Evolutionary conservation across 2,888 invertebrate genomes (phyloP).

Genomic region (Hypercompe scribonia): DNA sequence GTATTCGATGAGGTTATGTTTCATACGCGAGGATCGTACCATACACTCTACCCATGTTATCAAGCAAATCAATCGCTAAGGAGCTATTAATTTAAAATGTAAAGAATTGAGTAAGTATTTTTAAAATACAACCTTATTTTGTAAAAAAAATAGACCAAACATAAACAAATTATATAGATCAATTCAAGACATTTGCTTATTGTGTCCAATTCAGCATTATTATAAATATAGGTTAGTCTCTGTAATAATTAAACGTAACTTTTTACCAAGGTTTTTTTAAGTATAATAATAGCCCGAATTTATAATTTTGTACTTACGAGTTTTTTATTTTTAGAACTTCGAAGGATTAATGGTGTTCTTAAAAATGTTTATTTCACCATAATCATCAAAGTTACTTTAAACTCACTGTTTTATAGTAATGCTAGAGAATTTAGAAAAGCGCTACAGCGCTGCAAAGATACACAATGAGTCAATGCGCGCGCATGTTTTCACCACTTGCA

Average conservation of each 20-base stretch:
- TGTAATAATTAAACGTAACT: background rate
- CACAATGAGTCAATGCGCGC: constrained; percentile 37
- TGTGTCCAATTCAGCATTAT: background rate
- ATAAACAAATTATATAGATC: no score
- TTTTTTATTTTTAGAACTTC: background rate
- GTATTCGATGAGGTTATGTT: constrained; percentile 55
- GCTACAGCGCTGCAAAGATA: constrained; percentile 38
- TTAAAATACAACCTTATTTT: no score
- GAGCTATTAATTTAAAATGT: background rate
- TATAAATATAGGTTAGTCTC: background rate
- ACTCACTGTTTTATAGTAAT: background rate
- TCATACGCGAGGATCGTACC: constrained; percentile 51
- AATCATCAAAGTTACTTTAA: background rate
- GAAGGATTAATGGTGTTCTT: background rate
- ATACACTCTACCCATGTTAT: constrained; percentile 29
- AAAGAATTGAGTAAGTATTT: background rate
- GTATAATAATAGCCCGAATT: no score
- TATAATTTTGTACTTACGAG: background rate
- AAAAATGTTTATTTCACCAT: background rate
- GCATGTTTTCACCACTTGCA: constrained; percentile 33
- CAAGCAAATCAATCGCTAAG: constrained; percentile 58
- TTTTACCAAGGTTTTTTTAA: no score
- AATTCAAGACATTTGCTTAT: background rate
- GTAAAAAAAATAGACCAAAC: no score
- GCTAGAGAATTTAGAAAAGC: constrained; percentile 18